Evolutionary conservation across 2,797 vertebrate genomes (phyloP).

Genomic region (Lacerta bilineata): DNA sequence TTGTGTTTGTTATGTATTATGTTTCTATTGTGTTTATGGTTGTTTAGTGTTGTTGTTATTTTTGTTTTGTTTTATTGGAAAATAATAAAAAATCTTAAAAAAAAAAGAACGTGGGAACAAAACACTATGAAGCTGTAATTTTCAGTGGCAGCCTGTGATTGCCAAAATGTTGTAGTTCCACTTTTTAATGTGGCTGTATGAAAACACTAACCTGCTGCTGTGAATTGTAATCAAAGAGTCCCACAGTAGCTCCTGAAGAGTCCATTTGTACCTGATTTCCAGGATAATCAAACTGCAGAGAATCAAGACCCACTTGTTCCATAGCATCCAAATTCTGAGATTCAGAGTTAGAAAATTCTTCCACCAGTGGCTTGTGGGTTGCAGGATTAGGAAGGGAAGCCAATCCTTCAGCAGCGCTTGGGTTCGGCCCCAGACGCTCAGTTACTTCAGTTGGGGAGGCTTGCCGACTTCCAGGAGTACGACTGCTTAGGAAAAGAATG

Average conservation of each 20-base stretch:
- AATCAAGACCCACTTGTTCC: constrained; percentile 96
- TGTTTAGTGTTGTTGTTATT: too few relatives aligned
- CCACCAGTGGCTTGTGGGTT: constrained; percentile 88
- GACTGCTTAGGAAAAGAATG: constrained; percentile 77
- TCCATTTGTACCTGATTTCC: constrained; percentile 98
- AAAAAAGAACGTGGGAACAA: not conserved
- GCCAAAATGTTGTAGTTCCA: not conserved
- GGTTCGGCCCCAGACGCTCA: constrained; percentile 91
- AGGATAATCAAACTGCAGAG: constrained; percentile 96
- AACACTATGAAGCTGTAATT: not conserved
- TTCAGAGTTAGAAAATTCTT: constrained; percentile 95
- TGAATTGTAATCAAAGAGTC: constrained; percentile 97
- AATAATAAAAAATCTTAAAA: too few relatives aligned
- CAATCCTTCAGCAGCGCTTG: constrained; percentile 89
- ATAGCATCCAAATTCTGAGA: constrained; percentile 94
- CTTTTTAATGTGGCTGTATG: constrained; percentile 3
- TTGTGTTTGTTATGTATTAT: too few relatives aligned
- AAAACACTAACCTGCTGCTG: constrained; percentile 88
- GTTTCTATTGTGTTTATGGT: too few relatives aligned
- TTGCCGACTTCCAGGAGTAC: constrained; percentile 95
- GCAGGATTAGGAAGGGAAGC: constrained; percentile 88
- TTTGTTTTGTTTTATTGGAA: too few relatives aligned
- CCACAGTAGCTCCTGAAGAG: constrained; percentile 93
- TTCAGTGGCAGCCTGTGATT: not conserved
- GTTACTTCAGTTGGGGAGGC: constrained; percentile 96